These are phyloP conservation scores for Drosophila busckii DNA, from an alignment of 1,140 invertebrate species.

Conservation along the genomic window DNA sequence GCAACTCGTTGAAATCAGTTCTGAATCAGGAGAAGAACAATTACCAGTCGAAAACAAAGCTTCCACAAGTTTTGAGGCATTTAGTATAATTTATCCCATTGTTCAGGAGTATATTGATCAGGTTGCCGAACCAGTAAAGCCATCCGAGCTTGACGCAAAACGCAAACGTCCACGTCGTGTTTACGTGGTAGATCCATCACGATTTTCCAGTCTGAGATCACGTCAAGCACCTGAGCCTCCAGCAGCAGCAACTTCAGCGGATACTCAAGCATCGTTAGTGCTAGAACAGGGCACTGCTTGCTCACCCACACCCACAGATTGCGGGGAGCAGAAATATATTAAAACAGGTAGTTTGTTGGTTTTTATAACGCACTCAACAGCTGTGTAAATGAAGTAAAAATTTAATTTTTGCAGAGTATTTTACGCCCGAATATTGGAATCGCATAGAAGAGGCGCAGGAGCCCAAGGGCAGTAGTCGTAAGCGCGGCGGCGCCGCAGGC, in stretches of 20 bases:
- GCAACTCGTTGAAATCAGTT: not conserved
- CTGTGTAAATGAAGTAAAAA: not conserved
- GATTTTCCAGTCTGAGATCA: conserved; percentile 46
- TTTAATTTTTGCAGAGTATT: conserved; percentile 31
- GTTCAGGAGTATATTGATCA: conserved; percentile 21
- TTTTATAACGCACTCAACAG: not conserved
- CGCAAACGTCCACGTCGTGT: conserved; percentile 42
- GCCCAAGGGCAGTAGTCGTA: conserved; percentile 23
- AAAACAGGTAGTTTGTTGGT: conserved; percentile 32
- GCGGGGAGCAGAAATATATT: conserved; percentile 28
- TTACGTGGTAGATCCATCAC: conserved; percentile 38
- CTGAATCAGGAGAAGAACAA: not conserved
- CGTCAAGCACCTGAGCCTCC: conserved; percentile 18
- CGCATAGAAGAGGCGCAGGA: conserved; percentile 47
- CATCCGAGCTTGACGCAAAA: not conserved
- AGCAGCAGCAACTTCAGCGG: not conserved
- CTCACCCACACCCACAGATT: conserved; percentile 53
- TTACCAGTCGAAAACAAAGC: conserved; percentile 2
- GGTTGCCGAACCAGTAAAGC: conserved; percentile 1
- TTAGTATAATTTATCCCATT: conserved; percentile 10
- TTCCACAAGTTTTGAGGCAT: conserved; percentile 8
- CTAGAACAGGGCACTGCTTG: conserved; percentile 15
- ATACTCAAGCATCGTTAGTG: not conserved
- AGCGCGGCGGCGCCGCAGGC: conserved; percentile 13
- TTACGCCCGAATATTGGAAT: conserved; percentile 44